Evolutionary conservation across 2,888 invertebrate genomes (phyloP), one percentile per base, ranked within the genome.

Genomic region (Lasioglossum oenotherae): DNA sequence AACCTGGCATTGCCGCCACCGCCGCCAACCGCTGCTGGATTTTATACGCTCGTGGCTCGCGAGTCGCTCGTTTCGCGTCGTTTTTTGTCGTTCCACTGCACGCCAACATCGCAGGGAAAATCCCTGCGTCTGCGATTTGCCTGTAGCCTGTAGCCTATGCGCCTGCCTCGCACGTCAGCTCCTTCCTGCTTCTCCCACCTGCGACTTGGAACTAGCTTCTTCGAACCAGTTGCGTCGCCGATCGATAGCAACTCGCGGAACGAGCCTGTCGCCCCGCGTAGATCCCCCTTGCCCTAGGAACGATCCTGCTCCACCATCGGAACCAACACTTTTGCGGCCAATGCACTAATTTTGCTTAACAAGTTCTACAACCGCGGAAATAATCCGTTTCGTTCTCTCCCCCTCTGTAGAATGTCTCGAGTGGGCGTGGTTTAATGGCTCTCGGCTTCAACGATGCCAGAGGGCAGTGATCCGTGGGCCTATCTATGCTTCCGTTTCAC

Each of bases 31-130:
- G n/a, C 74, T 57, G 46, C 31, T 19, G 67, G 53, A 72, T 80
- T 80, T 78, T 85, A 81, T 77, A 46, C 76, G 38, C 77, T 35
- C 60, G 46, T 12, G 64, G 31, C 76, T 41, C 53, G 46, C n/a
- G 64, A 64, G 14, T 73, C 35, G 71, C 60, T 49, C 78, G 85
- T 86, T 86, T 78, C 81, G 83, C 87, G 53, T 72, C 46, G 83
- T 67, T 87, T 84, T 84, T 86, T 73, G 74, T 79, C 78, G 74
- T 67, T 69, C 31, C 72, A 35, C n/a, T 38, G 57, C 23, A 35
- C 49, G 67, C 60, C 57, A 53, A 38, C 57, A 69, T 38, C 41
- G 41, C 12, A 16, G 38, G 38, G 16, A 46, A 69, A 53, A 64
- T 60, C 49, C 19, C 19, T 19, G 71, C 77, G 44, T 49, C 57